These are phyloP conservation scores for Tholera decimalis DNA, from an alignment of 2,888 invertebrate species.

Conservation along the genomic window DNA sequence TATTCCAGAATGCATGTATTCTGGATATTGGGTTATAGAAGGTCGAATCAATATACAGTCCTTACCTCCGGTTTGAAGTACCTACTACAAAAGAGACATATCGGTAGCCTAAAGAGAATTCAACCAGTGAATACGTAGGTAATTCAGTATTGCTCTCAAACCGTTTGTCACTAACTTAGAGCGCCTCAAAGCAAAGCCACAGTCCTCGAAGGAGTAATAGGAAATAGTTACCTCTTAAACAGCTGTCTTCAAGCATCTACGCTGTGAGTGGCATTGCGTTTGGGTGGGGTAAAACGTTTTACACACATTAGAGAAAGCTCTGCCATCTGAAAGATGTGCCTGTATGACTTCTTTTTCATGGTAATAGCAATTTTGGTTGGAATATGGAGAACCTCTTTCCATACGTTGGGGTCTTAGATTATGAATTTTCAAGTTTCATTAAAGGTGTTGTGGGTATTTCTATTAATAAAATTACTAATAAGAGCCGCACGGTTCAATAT, in stretches of 20 bases:
- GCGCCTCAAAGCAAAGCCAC: constrained; percentile 1
- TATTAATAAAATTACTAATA: too few relatives aligned
- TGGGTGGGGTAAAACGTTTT: constrained; percentile 47
- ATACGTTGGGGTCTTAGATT: not conserved
- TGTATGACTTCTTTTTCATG: constrained; percentile 1
- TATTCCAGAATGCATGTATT: not conserved
- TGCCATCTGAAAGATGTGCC: constrained; percentile 12
- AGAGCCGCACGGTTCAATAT: too few relatives aligned
- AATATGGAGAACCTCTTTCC: not conserved
- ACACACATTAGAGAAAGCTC: constrained; percentile 50
- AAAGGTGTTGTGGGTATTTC: too few relatives aligned
- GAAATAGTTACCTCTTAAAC: constrained; percentile 34
- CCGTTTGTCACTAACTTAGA: constrained; percentile 15
- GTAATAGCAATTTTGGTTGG: constrained; percentile 14
- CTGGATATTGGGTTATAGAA: not conserved
- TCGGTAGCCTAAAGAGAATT: not conserved
- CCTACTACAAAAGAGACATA: not conserved
- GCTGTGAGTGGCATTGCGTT: constrained; percentile 46
- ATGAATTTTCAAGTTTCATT: not conserved
- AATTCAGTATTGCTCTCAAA: constrained; percentile 9
- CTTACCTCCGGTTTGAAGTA: not conserved
- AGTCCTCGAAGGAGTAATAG: constrained; percentile 4
- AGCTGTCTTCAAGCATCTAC: constrained; percentile 40
- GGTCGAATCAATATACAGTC: not conserved
- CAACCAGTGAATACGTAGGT: not conserved